Evolutionary conservation across 2,888 invertebrate genomes (phyloP).

Genomic region (Sericinus montela): DNA sequence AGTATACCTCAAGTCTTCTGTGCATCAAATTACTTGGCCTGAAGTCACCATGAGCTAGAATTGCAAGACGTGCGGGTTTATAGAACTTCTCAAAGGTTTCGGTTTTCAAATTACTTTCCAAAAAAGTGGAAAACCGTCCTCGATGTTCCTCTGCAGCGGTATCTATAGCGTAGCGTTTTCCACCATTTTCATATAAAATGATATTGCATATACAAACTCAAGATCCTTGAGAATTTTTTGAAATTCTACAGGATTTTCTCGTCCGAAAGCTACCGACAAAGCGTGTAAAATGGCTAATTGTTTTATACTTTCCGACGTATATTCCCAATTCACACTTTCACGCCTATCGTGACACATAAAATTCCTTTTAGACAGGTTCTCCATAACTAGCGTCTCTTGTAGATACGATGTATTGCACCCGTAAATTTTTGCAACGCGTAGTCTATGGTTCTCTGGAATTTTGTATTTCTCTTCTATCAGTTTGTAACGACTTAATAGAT

Average conservation of each 20-base stretch:
- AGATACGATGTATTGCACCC: conserved; percentile 25
- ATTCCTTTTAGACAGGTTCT: conserved; percentile 33
- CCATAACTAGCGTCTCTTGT: conserved; percentile 43
- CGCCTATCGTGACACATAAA: conserved; percentile 37
- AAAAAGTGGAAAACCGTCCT: not conserved
- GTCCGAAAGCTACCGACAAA: conserved; percentile 39
- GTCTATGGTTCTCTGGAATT: conserved; percentile 26
- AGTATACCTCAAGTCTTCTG: conserved; percentile 14
- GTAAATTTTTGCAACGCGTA: conserved; percentile 31
- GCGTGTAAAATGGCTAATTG: conserved; percentile 48
- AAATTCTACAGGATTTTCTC: conserved; percentile 36
- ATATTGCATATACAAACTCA: not conserved
- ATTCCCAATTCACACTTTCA: conserved; percentile 35
- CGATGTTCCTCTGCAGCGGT: not conserved
- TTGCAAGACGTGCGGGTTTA: not conserved
- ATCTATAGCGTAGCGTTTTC: not conserved
- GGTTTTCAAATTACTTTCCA: not conserved
- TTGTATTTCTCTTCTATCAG: conserved; percentile 23
- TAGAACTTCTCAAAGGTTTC: conserved; percentile 1
- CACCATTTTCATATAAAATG: not conserved
- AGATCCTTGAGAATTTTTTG: not conserved
- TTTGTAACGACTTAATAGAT: conserved; percentile 22
- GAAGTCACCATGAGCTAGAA: conserved; percentile 33
- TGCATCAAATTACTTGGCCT: conserved; percentile 36
- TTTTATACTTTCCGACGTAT: conserved; percentile 30